A percentile compares a stretch with the other conserved stretches of the same genome.
Conservation (phyloP, 2,113 vertebrate genomes). For the Campylomormyrus numenius region DNA sequence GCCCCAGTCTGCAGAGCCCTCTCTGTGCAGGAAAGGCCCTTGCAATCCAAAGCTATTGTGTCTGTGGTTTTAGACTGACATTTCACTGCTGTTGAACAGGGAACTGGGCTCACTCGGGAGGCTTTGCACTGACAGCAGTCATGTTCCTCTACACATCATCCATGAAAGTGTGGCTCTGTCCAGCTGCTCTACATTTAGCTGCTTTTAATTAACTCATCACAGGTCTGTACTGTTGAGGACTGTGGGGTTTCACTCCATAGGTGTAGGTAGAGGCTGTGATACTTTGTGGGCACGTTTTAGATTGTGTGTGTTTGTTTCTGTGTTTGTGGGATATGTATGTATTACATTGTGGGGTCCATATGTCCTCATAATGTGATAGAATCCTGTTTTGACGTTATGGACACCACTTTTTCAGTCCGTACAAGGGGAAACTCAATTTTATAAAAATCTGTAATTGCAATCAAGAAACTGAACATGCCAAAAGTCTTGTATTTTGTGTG, state of each 20-base stretch:
- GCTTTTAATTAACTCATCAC: background rate
- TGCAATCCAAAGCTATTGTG: background rate
- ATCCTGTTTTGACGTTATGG: background rate
- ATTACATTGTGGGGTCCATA: background rate
- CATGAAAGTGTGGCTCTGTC: background rate
- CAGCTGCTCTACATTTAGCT: background rate
- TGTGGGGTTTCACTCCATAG: background rate
- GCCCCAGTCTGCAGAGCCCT: background rate
- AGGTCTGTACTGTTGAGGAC: background rate
- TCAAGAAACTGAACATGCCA: no score
- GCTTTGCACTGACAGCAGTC: background rate
- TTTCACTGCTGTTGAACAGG: background rate
- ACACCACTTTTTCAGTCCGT: background rate
- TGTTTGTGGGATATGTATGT: background rate
- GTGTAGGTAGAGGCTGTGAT: background rate
- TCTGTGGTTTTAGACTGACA: background rate
- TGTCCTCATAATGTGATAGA: background rate
- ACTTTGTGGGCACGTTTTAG: background rate
- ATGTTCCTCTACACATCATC: background rate
- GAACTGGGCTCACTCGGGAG: background rate
- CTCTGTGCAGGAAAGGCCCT: background rate
- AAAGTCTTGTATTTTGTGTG: no score
- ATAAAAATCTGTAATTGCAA: no score
- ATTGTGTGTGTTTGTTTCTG: background rate
- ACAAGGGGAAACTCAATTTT: no score